Evolutionary conservation across 1,140 invertebrate genomes (phyloP).

Genomic region (Eubasilissa regina): DNA sequence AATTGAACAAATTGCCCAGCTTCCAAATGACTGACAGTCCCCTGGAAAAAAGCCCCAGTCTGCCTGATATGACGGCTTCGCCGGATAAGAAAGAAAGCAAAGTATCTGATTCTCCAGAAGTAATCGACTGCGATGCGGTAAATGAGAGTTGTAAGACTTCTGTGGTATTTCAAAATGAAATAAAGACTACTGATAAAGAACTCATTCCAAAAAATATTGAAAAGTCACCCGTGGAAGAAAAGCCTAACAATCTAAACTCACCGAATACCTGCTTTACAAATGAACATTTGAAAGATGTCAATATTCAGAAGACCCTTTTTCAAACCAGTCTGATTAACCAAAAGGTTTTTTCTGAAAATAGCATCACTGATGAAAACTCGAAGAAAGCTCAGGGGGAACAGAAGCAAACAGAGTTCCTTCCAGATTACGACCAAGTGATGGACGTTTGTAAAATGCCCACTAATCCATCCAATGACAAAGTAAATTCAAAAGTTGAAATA

Average conservation of each 20-base stretch:
- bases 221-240: neutral
- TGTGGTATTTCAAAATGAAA: constrained; percentile 1
- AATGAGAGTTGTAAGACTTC: constrained; percentile 19
- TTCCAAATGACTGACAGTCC: constrained; percentile 34
- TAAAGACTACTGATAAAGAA: constrained; percentile 3
- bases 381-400: constrained; percentile 13
- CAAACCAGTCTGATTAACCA: constrained; percentile 13
- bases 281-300: constrained; percentile 18
- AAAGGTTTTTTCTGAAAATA: constrained; percentile 31
- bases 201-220: constrained; percentile 17
- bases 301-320: constrained; percentile 34
- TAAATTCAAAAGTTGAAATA: constrained; percentile 10
- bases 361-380: neutral
- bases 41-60: constrained; percentile 27
- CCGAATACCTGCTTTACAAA: neutral
- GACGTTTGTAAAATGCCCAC: constrained; percentile 28
- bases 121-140: constrained; percentile 32
- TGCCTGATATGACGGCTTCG: neutral
- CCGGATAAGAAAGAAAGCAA: neutral
- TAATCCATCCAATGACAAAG: constrained; percentile 10
- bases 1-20: constrained; percentile 23
- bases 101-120: neutral
- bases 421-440: constrained; percentile 28
- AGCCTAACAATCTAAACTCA: neutral
- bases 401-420: constrained; percentile 16